A percentile compares a stretch with the other conserved stretches of the same genome.
Conservation (phyloP, 2,113 vertebrate species). For the Hemiscyllium ocellatum region DNA sequence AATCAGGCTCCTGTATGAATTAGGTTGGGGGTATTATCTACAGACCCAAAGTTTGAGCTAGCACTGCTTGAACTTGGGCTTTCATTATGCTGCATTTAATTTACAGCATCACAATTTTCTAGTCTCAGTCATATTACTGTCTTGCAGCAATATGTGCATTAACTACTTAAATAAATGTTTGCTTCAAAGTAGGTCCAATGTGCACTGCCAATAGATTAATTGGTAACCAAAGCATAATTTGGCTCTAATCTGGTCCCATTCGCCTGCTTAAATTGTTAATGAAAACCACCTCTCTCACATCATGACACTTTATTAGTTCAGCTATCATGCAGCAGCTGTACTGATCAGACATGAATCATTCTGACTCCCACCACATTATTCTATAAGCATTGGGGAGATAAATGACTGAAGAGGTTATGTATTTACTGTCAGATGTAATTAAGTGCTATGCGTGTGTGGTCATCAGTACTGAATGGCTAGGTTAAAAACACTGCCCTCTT, state of each 20-base stretch:
- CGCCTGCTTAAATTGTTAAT: conserved; percentile 47
- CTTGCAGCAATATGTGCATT: conserved; percentile 39
- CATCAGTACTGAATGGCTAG: conserved; percentile 48
- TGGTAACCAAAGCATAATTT: conserved; percentile 49
- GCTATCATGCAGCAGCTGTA: conserved; percentile 58
- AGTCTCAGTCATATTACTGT: background rate
- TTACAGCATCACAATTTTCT: background rate
- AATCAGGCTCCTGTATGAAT: background rate
- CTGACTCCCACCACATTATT: conserved; percentile 54
- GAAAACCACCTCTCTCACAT: conserved; percentile 48
- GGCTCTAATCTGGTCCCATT: conserved; percentile 45
- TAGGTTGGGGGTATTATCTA: background rate
- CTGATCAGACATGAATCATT: conserved; percentile 58
- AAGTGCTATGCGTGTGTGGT: conserved; percentile 48
- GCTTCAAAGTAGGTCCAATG: conserved; percentile 49
- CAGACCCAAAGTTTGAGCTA: background rate
- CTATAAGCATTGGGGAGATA: conserved; percentile 47
- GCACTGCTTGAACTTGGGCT: background rate
- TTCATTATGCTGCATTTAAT: conserved; percentile 23
- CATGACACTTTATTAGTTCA: conserved; percentile 61
- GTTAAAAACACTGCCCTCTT: conserved; percentile 45
- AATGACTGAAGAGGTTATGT: conserved; percentile 58
- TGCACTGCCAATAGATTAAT: conserved; percentile 47
- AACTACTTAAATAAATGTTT: conserved; percentile 52
- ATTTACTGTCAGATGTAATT: conserved; percentile 59